phyloP scores from a whole-genome alignment of 2,888 invertebrate genomes.

The Drosophila antonietae region DNA sequence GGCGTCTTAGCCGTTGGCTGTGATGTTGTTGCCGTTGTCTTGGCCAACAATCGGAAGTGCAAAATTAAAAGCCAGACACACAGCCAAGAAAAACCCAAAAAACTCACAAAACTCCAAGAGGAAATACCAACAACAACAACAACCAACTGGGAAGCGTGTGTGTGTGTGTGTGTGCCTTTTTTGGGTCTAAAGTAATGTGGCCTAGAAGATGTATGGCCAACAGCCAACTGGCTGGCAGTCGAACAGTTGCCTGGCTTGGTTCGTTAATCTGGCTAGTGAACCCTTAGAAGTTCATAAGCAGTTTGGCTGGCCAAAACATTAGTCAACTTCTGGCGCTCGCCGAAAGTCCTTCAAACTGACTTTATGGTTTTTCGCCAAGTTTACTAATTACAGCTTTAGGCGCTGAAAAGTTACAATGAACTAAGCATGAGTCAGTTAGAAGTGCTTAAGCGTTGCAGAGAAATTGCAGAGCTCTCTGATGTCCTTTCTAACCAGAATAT shows the following conservation, averaged over 20 bases:
- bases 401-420: slow-evolving; percentile 11
- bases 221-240: slow-evolving; percentile 6
- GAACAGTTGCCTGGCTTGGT: slow-evolving; percentile 1
- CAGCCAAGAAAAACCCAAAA: slow-evolving; percentile 17
- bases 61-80: slow-evolving; percentile 72
- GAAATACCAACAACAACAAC: slow-evolving; percentile 10
- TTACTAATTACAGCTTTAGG: slow-evolving; percentile 34
- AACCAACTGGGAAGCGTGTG: slow-evolving; percentile 11
- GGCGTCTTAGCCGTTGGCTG: slow-evolving; percentile 50
- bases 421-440: slow-evolving; percentile 29
- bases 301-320: slow-evolving; percentile 25
- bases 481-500: neutral
- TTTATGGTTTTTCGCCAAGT: slow-evolving; percentile 25
- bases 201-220: slow-evolving; percentile 28
- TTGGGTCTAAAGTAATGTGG: slow-evolving; percentile 30
- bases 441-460: neutral
- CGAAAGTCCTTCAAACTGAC: slow-evolving; percentile 43
- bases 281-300: slow-evolving; percentile 49
- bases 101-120: slow-evolving; percentile 8
- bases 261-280: slow-evolving; percentile 38
- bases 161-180: slow-evolving; percentile 8
- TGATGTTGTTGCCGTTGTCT: slow-evolving; percentile 36
- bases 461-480: neutral
- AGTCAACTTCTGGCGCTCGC: slow-evolving; percentile 32
- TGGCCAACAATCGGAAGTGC: slow-evolving; percentile 75